phyloP scores from a whole-genome alignment of 1,140 invertebrate species.

The Tribolium castaneum region DNA sequence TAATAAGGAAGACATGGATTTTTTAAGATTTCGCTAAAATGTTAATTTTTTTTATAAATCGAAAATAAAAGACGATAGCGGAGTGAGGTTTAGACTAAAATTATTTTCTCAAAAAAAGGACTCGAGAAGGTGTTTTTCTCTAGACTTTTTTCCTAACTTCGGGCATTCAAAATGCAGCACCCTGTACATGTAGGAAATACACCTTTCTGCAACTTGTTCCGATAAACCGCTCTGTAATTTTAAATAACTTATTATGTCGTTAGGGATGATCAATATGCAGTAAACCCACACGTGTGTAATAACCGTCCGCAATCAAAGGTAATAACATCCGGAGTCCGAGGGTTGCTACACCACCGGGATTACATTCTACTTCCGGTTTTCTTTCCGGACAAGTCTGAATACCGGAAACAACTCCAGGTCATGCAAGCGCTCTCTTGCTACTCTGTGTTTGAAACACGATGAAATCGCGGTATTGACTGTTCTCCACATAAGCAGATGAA shows the following conservation, averaged over 20 bases:
- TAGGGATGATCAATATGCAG: neutral
- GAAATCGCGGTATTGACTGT: neutral
- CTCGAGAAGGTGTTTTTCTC: too few relatives aligned
- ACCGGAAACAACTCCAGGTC: neutral
- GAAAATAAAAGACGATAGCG: too few relatives aligned
- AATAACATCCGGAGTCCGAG: constrained; percentile 23
- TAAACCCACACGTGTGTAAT: neutral
- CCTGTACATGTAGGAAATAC: too few relatives aligned
- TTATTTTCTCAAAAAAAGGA: too few relatives aligned
- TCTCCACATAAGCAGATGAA: neutral
- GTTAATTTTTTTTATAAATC: too few relatives aligned
- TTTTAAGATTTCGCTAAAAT: too few relatives aligned
- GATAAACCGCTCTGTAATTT: neutral
- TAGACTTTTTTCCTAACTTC: too few relatives aligned
- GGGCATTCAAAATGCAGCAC: too few relatives aligned
- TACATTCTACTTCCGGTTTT: constrained; percentile 23
- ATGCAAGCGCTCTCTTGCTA: neutral
- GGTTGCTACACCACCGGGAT: neutral
- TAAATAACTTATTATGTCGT: neutral
- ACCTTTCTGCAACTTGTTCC: too few relatives aligned
- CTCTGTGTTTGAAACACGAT: neutral
- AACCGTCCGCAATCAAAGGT: neutral
- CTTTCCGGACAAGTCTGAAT: neutral
- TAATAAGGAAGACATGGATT: too few relatives aligned
- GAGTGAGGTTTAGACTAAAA: too few relatives aligned